Conservation (phyloP, 2,888 invertebrate species). For the Coenonympha glycerion region DNA sequence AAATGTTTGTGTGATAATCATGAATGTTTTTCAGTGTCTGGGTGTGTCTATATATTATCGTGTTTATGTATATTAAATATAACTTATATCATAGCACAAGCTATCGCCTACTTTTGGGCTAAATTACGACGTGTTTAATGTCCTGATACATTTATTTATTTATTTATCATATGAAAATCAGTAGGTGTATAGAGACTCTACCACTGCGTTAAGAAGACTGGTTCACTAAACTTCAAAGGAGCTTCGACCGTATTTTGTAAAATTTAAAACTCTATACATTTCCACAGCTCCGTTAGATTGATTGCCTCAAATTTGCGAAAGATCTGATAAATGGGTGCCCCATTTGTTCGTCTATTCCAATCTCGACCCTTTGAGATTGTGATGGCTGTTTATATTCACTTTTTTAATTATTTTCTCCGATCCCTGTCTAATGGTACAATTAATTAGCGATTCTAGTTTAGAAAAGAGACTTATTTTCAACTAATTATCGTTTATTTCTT, state of each 20-base stretch:
- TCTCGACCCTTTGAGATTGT: slow-evolving; percentile 15
- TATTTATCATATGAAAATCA: too few species aligned
- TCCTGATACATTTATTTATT: too few species aligned
- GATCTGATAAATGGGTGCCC: slow-evolving; percentile 39
- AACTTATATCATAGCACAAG: too few species aligned
- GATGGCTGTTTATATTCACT: slow-evolving; percentile 6
- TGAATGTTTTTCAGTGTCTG: too few species aligned
- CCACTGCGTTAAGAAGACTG: too few species aligned
- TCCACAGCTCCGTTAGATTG: slow-evolving; percentile 30
- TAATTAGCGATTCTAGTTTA: not conserved
- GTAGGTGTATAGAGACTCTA: too few species aligned
- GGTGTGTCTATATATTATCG: too few species aligned
- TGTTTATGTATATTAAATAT: too few species aligned
- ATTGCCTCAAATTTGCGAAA: slow-evolving; percentile 43
- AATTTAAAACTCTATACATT: slow-evolving; percentile 18
- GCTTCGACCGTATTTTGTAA: not conserved
- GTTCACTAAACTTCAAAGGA: not conserved
- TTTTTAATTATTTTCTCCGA: slow-evolving; percentile 3
- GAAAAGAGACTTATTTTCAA: not conserved
- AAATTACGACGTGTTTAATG: too few species aligned
- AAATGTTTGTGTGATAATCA: too few species aligned
- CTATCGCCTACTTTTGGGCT: too few species aligned
- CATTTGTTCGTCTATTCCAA: slow-evolving; percentile 17
- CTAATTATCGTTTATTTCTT: too few species aligned
- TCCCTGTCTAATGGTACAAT: not conserved